Evolutionary conservation across 1,140 invertebrate genomes (phyloP).

Genomic region (Aphidius gifuensis): DNA sequence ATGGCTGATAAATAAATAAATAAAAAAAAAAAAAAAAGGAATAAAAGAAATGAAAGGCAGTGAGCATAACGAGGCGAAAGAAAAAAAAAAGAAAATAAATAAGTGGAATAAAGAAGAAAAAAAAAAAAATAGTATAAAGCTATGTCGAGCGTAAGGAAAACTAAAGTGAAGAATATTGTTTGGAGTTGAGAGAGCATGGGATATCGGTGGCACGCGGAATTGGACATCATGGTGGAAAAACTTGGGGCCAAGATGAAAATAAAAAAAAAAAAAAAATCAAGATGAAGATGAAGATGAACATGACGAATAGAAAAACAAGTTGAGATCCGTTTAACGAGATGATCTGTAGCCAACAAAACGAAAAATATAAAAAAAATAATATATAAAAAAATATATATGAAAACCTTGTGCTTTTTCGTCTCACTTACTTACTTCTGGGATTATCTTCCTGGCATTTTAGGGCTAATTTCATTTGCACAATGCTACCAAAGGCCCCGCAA

Average conservation of each 20-base stretch:
- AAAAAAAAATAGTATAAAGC: too few relatives aligned
- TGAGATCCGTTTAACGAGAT: slow-evolving; percentile 44
- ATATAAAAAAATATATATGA: slow-evolving; percentile 9
- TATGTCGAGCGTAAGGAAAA: slow-evolving; percentile 26
- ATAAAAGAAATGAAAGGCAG: slow-evolving; percentile 17
- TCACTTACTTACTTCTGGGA: slow-evolving; percentile 20
- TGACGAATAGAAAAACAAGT: slow-evolving; percentile 15
- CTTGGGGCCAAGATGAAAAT: background rate
- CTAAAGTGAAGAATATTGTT: slow-evolving; percentile 26
- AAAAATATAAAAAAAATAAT: slow-evolving; percentile 19
- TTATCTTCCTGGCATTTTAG: slow-evolving; percentile 43
- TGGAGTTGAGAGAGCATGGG: slow-evolving; percentile 3
- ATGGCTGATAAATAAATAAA: slow-evolving; percentile 36
- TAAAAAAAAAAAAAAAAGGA: slow-evolving; percentile 23
- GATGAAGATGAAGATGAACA: slow-evolving; percentile 16
- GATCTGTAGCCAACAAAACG: slow-evolving; percentile 27
- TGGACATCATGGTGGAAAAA: slow-evolving; percentile 15
- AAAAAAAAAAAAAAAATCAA: too few relatives aligned
- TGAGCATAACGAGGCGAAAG: slow-evolving; percentile 1
- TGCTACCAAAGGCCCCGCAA: slow-evolving; percentile 19
- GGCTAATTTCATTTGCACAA: slow-evolving; percentile 45
- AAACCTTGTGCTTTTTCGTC: slow-evolving; percentile 6
- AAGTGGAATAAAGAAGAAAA: slow-evolving; percentile 4
- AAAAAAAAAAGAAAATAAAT: slow-evolving; percentile 6
- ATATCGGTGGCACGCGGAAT: slow-evolving; percentile 17